phyloP scores from a whole-genome alignment of 2,113 vertebrate species.

The Sinocyclocheilus anshuiensis region DNA sequence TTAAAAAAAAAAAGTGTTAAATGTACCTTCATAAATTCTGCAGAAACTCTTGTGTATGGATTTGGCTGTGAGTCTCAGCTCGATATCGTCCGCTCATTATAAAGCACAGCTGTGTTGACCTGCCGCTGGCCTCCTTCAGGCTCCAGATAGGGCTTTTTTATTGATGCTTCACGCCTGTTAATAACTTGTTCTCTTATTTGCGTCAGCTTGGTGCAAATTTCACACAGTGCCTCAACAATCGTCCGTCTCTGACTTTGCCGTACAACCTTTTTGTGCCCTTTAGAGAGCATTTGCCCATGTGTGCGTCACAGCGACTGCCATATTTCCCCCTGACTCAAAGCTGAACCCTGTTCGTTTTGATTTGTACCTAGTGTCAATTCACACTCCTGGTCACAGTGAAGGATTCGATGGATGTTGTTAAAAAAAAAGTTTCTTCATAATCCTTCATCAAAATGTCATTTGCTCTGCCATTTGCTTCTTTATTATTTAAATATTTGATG shows the following conservation, averaged over 20 bases:
- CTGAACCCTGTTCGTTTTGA: not conserved
- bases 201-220: not conserved
- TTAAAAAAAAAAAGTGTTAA: too few species aligned
- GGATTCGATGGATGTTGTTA: not conserved
- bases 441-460: too few species aligned
- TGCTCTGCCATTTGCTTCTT: too few species aligned
- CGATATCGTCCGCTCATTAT: not conserved
- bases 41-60: not conserved
- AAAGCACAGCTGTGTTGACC: not conserved
- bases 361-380: not conserved
- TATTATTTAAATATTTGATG: too few species aligned
- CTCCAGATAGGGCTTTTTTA: not conserved
- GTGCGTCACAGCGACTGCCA: not conserved
- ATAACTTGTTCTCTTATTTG: not conserved
- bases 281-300: not conserved
- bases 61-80: not conserved
- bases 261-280: constrained; percentile 8
- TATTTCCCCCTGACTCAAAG: not conserved
- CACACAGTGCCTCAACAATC: not conserved
- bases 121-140: not conserved
- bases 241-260: not conserved
- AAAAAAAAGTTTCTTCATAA: too few species aligned
- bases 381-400: not conserved
- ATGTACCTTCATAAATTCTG: too few species aligned
- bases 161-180: not conserved